These are phyloP conservation scores for Drosophila bocqueti DNA, from an alignment of 1,140 invertebrate genomes.

Conservation along the genomic window DNA sequence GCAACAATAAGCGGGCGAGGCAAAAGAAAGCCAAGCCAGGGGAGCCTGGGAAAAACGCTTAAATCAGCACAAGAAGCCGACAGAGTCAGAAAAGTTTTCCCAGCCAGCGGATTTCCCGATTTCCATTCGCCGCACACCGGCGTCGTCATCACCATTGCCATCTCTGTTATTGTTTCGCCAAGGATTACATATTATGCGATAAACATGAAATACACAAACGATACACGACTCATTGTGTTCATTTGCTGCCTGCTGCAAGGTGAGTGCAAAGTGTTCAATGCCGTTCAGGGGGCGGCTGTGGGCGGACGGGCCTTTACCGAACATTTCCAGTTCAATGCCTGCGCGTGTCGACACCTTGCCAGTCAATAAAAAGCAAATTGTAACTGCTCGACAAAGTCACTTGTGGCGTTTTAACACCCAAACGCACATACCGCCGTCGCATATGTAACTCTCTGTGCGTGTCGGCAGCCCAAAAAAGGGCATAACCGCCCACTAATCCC, in stretches of 20 bases:
- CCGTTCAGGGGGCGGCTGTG: neutral
- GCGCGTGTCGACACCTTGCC: slow-evolving; percentile 65
- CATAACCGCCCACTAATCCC: slow-evolving; percentile 49
- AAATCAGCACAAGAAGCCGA: slow-evolving; percentile 58
- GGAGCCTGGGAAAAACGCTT: slow-evolving; percentile 62
- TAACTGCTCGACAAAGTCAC: slow-evolving; percentile 78
- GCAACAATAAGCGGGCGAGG: slow-evolving; percentile 56
- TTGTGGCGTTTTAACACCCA: slow-evolving; percentile 79
- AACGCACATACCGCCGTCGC: slow-evolving; percentile 49
- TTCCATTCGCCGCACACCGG: slow-evolving; percentile 31
- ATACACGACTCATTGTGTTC: slow-evolving; percentile 78
- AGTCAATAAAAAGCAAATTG: slow-evolving; percentile 84
- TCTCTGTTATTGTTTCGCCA: slow-evolving; percentile 49
- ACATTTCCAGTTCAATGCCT: slow-evolving; percentile 53
- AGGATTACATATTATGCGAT: slow-evolving; percentile 79
- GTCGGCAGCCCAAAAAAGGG: slow-evolving; percentile 41
- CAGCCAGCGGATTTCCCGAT: slow-evolving; percentile 35
- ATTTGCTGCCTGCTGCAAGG: slow-evolving; percentile 83
- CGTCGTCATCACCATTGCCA: slow-evolving; percentile 52
- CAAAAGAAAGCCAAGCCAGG: slow-evolving; percentile 32
- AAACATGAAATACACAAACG: slow-evolving; percentile 80
- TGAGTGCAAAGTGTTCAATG: slow-evolving; percentile 61
- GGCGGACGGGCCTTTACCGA: slow-evolving; percentile 1
- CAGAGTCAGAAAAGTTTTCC: slow-evolving; percentile 45
- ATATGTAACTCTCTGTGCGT: slow-evolving; percentile 61